These are phyloP conservation scores for Caenorhabditis sp. DNA, from an alignment of 2,888 invertebrate genomes.

Conservation along the genomic window DNA sequence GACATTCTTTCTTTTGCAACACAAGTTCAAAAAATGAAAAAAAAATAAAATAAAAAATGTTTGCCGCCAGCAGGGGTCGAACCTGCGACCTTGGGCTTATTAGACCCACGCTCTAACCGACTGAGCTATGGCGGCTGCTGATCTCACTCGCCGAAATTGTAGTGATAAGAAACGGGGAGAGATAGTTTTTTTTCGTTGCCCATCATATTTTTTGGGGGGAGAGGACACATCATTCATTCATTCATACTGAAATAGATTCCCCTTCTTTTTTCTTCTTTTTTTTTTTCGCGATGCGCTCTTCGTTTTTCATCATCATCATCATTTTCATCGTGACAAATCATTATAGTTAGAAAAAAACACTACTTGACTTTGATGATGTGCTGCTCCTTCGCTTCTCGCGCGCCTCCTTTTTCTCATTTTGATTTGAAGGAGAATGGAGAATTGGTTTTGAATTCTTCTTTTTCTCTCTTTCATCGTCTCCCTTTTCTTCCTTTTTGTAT, in stretches of 20 bases:
- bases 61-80: conserved; percentile 70
- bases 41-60: too few species aligned
- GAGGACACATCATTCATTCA: neutral
- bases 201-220: conserved; percentile 1
- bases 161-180: too few species aligned
- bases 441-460: neutral
- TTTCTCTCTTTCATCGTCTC: neutral
- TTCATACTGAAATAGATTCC: neutral
- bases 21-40: neutral
- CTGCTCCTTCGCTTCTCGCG: neutral
- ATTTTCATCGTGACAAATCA: neutral
- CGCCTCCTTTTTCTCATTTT: neutral
- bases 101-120: conserved; percentile 70
- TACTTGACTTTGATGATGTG: conserved; percentile 1
- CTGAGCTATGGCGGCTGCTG: conserved; percentile 61
- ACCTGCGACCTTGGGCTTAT: conserved; percentile 70
- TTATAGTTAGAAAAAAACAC: neutral
- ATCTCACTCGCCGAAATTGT: too few species aligned
- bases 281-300: neutral
- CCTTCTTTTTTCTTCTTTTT: neutral
- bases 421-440: neutral
- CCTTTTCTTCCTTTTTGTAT: neutral
- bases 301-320: neutral
- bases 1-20: too few species aligned
- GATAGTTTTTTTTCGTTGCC: neutral